phyloP scores from a whole-genome alignment of 1,140 invertebrate genomes.

The Drosophila ogumai region DNA sequence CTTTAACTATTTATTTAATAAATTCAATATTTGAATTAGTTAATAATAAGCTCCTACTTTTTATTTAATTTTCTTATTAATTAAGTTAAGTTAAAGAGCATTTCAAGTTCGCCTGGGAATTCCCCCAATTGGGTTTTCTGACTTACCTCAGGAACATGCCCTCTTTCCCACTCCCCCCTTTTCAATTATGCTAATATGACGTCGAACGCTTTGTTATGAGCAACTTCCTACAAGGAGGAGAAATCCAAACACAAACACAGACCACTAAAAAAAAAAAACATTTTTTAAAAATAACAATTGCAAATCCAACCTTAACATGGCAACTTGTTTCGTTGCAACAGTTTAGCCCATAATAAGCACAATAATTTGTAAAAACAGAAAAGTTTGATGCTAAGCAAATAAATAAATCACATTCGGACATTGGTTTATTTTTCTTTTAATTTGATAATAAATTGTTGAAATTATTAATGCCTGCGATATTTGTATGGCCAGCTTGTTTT shows the following conservation, averaged over 20 bases:
- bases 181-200: slow-evolving; percentile 68
- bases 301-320: slow-evolving; percentile 52
- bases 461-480: slow-evolving; percentile 64
- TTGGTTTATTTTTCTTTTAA: slow-evolving; percentile 55
- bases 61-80: neutral
- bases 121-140: neutral
- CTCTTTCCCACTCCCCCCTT: neutral
- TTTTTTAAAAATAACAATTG: slow-evolving; percentile 5
- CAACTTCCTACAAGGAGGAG: slow-evolving; percentile 37
- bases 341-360: neutral
- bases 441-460: slow-evolving; percentile 70
- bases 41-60: neutral
- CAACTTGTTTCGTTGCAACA: slow-evolving; percentile 26
- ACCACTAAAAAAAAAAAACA: neutral
- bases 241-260: neutral
- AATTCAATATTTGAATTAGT: neutral
- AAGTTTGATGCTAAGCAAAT: slow-evolving; percentile 48
- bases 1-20: too few relatives aligned
- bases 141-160: neutral
- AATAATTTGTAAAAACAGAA: slow-evolving; percentile 1
- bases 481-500: slow-evolving; percentile 63
- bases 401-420: slow-evolving; percentile 52
- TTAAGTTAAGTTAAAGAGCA: neutral
- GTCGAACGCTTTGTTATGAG: slow-evolving; percentile 67
- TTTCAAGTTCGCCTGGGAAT: neutral